Evolutionary conservation across 2,113 vertebrate species (phyloP), one percentile per base, ranked within the genome.

Genomic region (Phasianus colchicus): DNA sequence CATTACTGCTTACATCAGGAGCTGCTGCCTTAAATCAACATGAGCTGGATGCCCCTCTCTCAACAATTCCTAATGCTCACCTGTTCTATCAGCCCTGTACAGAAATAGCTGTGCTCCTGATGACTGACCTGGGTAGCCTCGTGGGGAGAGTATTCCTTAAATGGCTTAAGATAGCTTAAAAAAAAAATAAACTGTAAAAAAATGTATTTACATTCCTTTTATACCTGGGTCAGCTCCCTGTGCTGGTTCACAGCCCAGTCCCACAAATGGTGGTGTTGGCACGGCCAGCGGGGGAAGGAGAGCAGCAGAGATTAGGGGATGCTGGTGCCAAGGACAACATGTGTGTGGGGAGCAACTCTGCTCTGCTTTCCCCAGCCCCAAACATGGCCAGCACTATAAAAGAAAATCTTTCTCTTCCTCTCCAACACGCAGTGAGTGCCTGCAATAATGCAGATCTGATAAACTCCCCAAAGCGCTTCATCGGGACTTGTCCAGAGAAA

Each of bases 401-500:
- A 19, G 78, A 36, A 72, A 64, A 54, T 27, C 61, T 42, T 57
- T 15, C 0, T 2, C 60, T 91, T 94, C 86, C 90, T 76, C 79
- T 91, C 88, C 81, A 87, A 72, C 63, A 89, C 65, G 74, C 71
- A 63, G 52, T 0, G 0, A 85, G 72, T 8, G 67, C 61, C 88
- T 94, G 94, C 17, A 81, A 95, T 75, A 96, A 95, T 54, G 91
- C 86, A 42, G 70, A 25, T 72, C 74, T 75, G 96, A 88, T 94
- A 94, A 96, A 86, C 80, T 76, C 71, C 65, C 70, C 86, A 76
- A 69, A 89, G 88, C 47, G 36, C 63, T 89, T 61, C 20, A 81
- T 85, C 93, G 73, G 83, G 79, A 73, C 94, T 96, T 96, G 93
- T 89, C 79, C 70, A 79, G 74, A 84, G 71, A 86, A 93, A 81